These are phyloP conservation scores for Hoplostethus mediterraneus DNA, from an alignment of 2,797 vertebrate genomes.

Conservation along the genomic window DNA sequence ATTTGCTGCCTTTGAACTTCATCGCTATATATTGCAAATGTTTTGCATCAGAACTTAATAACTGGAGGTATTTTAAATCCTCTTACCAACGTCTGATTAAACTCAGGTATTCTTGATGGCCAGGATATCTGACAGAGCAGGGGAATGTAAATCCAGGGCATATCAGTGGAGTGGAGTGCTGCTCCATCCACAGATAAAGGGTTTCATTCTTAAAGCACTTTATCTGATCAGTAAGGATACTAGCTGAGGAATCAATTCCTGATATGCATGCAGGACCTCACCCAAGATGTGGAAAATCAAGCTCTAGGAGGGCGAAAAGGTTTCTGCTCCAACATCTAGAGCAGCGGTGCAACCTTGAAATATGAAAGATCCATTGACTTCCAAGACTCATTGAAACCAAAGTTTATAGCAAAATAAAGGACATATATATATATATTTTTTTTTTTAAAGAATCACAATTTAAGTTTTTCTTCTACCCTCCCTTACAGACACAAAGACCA, in stretches of 20 bases:
- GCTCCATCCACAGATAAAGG: conserved; percentile 28
- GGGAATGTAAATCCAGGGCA: conserved; percentile 54
- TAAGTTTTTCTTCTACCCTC: conserved; percentile 20
- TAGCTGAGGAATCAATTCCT: conserved; percentile 5
- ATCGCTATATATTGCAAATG: background rate
- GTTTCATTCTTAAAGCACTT: conserved; percentile 31
- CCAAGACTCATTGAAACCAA: background rate
- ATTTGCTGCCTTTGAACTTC: too few relatives aligned
- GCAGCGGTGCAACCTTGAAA: background rate
- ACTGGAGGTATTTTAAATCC: conserved; percentile 3
- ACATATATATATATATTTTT: background rate
- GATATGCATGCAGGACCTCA: background rate
- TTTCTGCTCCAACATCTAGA: background rate
- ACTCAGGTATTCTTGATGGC: conserved; percentile 20
- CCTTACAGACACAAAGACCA: conserved; percentile 23
- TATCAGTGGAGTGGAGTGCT: conserved; percentile 22
- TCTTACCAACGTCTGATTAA: conserved; percentile 11
- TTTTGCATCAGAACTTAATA: background rate
- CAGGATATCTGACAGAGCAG: conserved; percentile 52
- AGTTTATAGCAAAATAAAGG: background rate
- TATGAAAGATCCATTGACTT: conserved; percentile 10
- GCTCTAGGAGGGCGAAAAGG: background rate
- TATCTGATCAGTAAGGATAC: conserved; percentile 17
- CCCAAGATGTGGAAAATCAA: conserved; percentile 1
- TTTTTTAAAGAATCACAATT: background rate